Base-by-base conservation (phyloP, 2,113 vertebrate species). In the Seriola dumerili region DNA sequence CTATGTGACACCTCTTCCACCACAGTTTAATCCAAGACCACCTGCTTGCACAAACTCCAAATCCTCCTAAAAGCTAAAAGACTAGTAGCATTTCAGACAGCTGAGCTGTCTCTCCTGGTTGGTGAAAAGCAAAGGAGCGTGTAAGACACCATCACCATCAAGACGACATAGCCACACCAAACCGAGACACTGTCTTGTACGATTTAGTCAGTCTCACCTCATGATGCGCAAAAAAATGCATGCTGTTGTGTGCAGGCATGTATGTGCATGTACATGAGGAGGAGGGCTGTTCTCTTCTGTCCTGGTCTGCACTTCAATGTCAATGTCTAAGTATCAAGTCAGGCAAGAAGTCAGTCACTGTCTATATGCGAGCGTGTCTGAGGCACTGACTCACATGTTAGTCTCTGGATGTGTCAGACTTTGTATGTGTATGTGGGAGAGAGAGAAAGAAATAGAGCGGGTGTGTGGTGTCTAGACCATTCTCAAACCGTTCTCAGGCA, bases 131-230 rank as follows among this genome's bases (percentile, higher is more conserved):
- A 83, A 50, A 40, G 54, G 36, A 81, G 64, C 62, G 4, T 74
- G 79, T 63, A 68, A 78, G 81, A 85, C 50, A 46, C 57, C 61
- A 55, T 73, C 36, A n/a, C 36, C 61, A n/a, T 72, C 76, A 71
- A 85, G 34, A 58, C 19, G 71, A 76, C 14, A 14, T 57, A 77
- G 64, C 38, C 14, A 58, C 44, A 29, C 75, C 68, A 70, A 32
- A 72, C 48, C 3, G 57, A 84, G 82, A 70, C 23, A 32, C 57
- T 85, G 85, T 91, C 86, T 71, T 48, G 36, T 46, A 66, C 67
- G 74, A 90, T 88, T 91, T 78, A 85, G 72, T 87, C 78, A 92
- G 50, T 19, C 50, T 79, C 72, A 62, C 86, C 70, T 80, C 78
- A 63, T 48, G 73, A 65, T 72, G 81, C 55, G 34, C 25, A 50